phyloP scores from a whole-genome alignment of 64 coral and sea anemone species.

The Montipora foliosa region DNA sequence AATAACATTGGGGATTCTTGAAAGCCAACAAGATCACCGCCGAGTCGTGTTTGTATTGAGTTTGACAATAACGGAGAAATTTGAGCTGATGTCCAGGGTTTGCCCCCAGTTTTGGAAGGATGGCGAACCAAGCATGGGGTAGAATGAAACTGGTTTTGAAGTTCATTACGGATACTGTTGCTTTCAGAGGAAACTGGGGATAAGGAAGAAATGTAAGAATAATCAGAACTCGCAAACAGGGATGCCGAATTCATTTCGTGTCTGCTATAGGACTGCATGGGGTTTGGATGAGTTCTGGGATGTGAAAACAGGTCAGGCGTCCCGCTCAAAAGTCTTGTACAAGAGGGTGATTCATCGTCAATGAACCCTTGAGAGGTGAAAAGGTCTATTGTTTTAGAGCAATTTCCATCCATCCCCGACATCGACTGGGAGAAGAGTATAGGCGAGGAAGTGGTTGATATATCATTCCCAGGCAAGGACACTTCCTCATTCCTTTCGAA shows the following conservation, averaged over 20 bases:
- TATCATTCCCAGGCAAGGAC: neutral
- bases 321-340: neutral
- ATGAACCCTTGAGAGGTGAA: neutral
- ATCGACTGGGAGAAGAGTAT: slow-evolving; percentile 14
- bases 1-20: neutral
- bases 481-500: neutral
- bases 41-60: neutral
- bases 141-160: slow-evolving; percentile 16
- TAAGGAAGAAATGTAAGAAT: neutral
- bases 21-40: neutral
- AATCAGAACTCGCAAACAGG: slow-evolving; percentile 7
- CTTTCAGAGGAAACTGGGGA: neutral
- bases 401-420: neutral
- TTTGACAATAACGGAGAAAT: neutral
- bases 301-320: neutral
- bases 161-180: neutral
- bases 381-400: neutral
- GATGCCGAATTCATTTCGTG: neutral
- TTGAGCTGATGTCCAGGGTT: neutral
- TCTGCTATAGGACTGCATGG: neutral
- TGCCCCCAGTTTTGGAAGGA: neutral
- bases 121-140: neutral
- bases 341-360: neutral
- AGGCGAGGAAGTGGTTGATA: neutral
- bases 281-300: neutral